Conservation (phyloP, 2,888 invertebrate species). For the Pyralis farinalis region DNA sequence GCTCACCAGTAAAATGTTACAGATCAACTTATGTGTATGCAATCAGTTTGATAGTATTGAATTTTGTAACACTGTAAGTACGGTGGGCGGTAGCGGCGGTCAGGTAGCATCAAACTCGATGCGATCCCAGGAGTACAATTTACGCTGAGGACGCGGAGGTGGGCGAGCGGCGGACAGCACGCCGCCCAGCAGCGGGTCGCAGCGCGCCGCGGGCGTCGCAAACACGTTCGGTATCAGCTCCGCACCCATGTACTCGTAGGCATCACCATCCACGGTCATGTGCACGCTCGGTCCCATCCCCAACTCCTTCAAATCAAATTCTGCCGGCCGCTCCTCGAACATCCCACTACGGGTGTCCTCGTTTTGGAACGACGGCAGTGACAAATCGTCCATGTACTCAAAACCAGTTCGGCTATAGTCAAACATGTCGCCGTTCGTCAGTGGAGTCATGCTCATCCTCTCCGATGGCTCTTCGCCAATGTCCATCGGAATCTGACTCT, state of each 20-base stretch:
- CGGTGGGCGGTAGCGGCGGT: conserved; percentile 34
- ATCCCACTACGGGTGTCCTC: conserved; percentile 54
- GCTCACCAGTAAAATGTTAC: too few species aligned
- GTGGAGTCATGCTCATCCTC: conserved; percentile 58
- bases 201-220: conserved; percentile 74
- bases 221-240: conserved; percentile 69
- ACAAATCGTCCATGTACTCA: conserved; percentile 69
- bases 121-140: conserved; percentile 88
- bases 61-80: neutral
- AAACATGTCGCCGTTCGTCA: conserved; percentile 63
- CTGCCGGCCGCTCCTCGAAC: conserved; percentile 53
- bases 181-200: conserved; percentile 88
- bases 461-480: conserved; percentile 55
- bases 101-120: conserved; percentile 86
- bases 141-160: conserved; percentile 82
- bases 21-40: too few species aligned
- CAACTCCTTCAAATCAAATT: conserved; percentile 82
- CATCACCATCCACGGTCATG: conserved; percentile 77
- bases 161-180: conserved; percentile 75
- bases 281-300: conserved; percentile 83
- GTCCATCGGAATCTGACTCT: conserved; percentile 57
- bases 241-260: conserved; percentile 67
- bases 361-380: conserved; percentile 63
- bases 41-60: too few species aligned
- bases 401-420: conserved; percentile 60